These are phyloP conservation scores for Steromphala cineraria DNA, from an alignment of 2,888 invertebrate genomes.

Conservation along the genomic window DNA sequence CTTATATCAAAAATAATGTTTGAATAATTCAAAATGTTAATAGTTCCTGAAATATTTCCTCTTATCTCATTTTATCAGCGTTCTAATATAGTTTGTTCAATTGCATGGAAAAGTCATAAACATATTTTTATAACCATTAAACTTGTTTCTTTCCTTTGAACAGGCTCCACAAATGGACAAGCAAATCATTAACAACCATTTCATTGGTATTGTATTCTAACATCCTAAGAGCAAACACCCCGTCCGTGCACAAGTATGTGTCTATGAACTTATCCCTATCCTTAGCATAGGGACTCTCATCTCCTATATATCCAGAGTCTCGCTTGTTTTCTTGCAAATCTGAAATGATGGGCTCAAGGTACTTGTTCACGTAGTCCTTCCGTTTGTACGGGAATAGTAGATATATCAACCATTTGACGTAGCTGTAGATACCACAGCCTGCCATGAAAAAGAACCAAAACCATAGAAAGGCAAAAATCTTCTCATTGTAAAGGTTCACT, in stretches of 20 bases:
- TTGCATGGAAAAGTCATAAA: no score
- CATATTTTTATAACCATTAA: no score
- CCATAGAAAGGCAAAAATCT: constrained; percentile 51
- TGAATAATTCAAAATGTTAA: no score
- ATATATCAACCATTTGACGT: constrained; percentile 25
- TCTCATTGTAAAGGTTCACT: constrained; percentile 48
- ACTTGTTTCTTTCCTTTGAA: background rate
- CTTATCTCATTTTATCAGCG: no score
- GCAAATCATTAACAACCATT: constrained; percentile 26
- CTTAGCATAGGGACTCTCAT: background rate
- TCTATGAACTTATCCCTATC: constrained; percentile 13
- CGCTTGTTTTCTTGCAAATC: background rate
- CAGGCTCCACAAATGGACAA: constrained; percentile 14
- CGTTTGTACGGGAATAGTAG: constrained; percentile 19
- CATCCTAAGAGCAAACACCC: constrained; percentile 28
- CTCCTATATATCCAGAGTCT: no score
- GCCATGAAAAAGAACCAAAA: constrained; percentile 43
- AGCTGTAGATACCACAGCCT: constrained; percentile 26
- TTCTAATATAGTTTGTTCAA: no score
- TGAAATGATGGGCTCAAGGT: background rate
- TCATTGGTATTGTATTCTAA: constrained; percentile 32
- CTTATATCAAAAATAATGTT: no score
- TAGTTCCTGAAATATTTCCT: no score
- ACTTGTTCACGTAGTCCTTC: constrained; percentile 13
- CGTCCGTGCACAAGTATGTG: constrained; percentile 28